Evolutionary conservation across 2,888 invertebrate genomes (phyloP), one percentile per base, ranked within the genome.

Genomic region (Zhuqinia jingwanae): DNA sequence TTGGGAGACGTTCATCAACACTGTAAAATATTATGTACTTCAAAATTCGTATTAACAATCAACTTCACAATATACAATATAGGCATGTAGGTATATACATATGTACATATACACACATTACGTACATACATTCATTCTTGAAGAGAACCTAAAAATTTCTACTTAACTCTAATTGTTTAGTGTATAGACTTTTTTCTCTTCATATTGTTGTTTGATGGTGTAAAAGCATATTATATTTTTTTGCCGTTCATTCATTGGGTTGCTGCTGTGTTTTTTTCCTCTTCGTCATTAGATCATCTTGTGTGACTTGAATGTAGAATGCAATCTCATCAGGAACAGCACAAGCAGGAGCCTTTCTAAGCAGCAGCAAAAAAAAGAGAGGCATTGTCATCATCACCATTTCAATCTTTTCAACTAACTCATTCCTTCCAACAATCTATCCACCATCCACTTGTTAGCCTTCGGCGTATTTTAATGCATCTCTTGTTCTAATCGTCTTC

Each of bases 401-500:
- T 85, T 78, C 84, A 78, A 85, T 85, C 77, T 85, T 78, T 85
- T 85, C 84, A 85, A 78, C 84, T 78, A 65, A 77, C 68, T 82
- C 79, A 45, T 65, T 79, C 82, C 75, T 58, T 25, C 81, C 10
- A 82, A 68, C 70, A 70, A 70, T 77, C 84, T 78, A 78, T 36
- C 36, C 8, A 36, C 36, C 8, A 36, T 78, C 84, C 70, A 85
- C 78, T 85, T 78, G 53, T 50, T 78, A 42, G 84, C 84, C 84
- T 68, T 77, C 77, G 84, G 84, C 84, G 60, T 85, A 77, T 78
- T 85, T 78, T 85, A 85, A 85, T 85, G 84, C 70, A 68, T 85
- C 84, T 78, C 84, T 85, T 85, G 84, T 85, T 85, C 84, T 85
- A 85, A 85, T 85, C 84, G 77, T 70, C 56, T 70, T 78, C 84